Base-by-base conservation (phyloP, 1,140 invertebrate species). In the Drosophila gunungcola region DNA sequence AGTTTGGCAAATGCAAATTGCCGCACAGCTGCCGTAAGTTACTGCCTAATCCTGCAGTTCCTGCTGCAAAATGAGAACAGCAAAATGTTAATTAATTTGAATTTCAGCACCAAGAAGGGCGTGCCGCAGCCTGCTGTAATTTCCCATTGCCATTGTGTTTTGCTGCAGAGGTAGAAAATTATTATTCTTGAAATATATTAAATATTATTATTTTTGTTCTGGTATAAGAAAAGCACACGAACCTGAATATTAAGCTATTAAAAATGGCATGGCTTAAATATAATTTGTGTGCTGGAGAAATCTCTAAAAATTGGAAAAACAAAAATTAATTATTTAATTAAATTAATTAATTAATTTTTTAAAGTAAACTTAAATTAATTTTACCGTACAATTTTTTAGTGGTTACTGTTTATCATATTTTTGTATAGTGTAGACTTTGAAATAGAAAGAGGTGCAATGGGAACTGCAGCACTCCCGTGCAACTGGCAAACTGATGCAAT, bases 41-140 rank as follows among this genome's bases (percentile, higher is more conserved):
- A 27, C 29, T 48, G 29, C 52, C 41, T 67, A 76, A 49, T 77
- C 63, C 63, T 76, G 73, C 38, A 48, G 46, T 27, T 56, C 34
- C 63, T 67, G 60, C 52, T 51, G 25, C 54, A 51, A 52, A 75
- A 63, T 75, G 42, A 38, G 38, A 25, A 45, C 62, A 60, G 39
- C 60, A 61, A 77, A 68, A 78, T 78, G 63, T 78, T 78, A 78
- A 69, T 78, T 78, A 77, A 77, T 78, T 78, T 78, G 43, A 56
- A 56, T 77, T 77, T 77, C 46, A 77, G 38, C 45, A 67, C 55
- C 34, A 49, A 57, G 51, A 48, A 46, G 42, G 46, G 65, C 43
- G 29, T 16, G 16, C 16, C 65, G 16, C 16, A 41, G 42, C 29
- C 63, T 45, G 49, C 42, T 27, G 72, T 49, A 53, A 75, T 75